phyloP scores from a whole-genome alignment of 2,113 vertebrate genomes.

The Hystrix cristata region DNA sequence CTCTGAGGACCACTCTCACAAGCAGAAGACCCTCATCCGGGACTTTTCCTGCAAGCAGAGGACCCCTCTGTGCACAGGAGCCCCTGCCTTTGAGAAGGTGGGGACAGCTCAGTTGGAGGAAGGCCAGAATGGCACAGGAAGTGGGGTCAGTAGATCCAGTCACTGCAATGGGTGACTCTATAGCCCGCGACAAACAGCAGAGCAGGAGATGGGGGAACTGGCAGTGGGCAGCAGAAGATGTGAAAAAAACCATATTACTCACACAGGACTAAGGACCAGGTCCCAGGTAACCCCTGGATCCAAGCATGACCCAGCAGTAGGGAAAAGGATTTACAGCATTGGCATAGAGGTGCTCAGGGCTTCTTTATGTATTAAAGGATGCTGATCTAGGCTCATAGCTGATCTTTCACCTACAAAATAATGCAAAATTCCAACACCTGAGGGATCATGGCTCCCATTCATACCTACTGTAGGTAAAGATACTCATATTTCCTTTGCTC shows the following conservation, averaged over 20 bases:
- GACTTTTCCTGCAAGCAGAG: neutral
- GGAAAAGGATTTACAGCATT: neutral
- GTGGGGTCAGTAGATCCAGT: neutral
- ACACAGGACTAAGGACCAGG: neutral
- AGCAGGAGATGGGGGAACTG: neutral
- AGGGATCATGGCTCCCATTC: neutral
- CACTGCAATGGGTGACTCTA: neutral
- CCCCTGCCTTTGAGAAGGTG: neutral
- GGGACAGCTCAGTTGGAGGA: neutral
- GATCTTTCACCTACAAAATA: neutral
- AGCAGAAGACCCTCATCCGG: neutral
- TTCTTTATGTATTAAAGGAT: neutral
- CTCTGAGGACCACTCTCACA: neutral
- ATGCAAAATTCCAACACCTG: neutral
- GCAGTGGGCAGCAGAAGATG: neutral
- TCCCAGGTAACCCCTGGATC: neutral
- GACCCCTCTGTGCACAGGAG: neutral
- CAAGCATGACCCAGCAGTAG: too few species aligned
- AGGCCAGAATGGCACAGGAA: neutral
- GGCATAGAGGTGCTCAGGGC: neutral
- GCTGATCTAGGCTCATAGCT: neutral
- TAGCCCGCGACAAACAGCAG: neutral
- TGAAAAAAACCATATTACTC: neutral
- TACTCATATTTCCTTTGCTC: constrained; percentile 11
- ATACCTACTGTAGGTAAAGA: neutral